These are phyloP conservation scores for Itoplectis maculator DNA, from an alignment of 2,888 invertebrate genomes.

Conservation along the genomic window DNA sequence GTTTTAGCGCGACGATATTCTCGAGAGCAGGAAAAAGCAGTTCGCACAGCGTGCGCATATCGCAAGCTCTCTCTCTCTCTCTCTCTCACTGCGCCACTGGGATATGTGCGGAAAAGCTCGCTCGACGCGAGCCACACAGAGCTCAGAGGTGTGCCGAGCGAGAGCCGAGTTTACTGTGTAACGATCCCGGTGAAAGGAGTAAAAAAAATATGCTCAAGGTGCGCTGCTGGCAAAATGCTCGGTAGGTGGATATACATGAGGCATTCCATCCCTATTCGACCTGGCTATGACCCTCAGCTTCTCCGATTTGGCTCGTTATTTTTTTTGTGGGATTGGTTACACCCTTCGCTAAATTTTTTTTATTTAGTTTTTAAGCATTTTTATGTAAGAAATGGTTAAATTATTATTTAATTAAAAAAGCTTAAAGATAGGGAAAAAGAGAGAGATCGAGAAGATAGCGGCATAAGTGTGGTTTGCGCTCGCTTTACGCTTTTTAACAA, in stretches of 20 bases:
- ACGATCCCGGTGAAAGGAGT: conserved; percentile 39
- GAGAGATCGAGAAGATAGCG: neutral
- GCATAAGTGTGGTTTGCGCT: conserved; percentile 12
- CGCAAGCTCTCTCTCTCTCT: neutral
- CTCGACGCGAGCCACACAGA: no score
- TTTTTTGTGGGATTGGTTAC: no score
- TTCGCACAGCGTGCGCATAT: neutral
- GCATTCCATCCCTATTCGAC: no score
- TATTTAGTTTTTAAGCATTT: no score
- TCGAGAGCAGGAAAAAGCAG: conserved; percentile 14
- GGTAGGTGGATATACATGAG: neutral
- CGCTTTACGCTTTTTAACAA: no score
- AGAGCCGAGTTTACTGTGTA: conserved; percentile 45
- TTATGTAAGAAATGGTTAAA: no score
- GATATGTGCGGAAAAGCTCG: conserved; percentile 31
- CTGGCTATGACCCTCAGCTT: no score
- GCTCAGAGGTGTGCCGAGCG: conserved; percentile 16
- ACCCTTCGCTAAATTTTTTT: no score
- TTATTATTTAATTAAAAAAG: no score
- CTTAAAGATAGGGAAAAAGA: no score
- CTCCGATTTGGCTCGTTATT: no score
- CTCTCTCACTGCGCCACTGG: no score
- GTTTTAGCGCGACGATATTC: conserved; percentile 31
- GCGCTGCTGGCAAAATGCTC: conserved; percentile 20
- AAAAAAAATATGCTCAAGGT: conserved; percentile 38